Conservation (phyloP, 37 sponge, comb jelly and placozoan species). For the Lycopodina hypogea region DNA sequence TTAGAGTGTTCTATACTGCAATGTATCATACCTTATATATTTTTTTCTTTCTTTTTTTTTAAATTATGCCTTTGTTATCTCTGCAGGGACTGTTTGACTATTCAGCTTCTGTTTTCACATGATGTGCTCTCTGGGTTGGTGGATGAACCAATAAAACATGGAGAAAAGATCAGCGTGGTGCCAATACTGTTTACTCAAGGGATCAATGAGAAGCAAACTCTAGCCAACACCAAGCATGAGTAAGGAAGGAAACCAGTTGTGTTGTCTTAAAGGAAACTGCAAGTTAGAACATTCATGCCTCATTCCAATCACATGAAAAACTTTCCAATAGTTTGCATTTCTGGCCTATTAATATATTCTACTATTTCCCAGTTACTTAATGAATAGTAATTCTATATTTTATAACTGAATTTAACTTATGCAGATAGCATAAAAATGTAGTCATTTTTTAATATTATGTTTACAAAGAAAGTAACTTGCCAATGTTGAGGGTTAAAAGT, state of each 20-base stretch:
- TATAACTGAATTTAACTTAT: too few species aligned
- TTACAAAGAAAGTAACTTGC: too few species aligned
- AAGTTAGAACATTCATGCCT: too few species aligned
- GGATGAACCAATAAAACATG: conserved; percentile 22
- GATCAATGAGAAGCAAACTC: conserved; percentile 58
- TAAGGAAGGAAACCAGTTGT: conserved; percentile 12
- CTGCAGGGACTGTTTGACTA: conserved; percentile 35
- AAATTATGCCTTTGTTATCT: too few species aligned
- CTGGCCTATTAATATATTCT: neutral
- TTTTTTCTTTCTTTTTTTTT: too few species aligned
- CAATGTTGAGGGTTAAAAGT: too few species aligned
- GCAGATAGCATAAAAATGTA: too few species aligned
- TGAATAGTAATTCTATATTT: too few species aligned
- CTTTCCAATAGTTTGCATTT: neutral
- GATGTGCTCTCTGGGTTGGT: conserved; percentile 24
- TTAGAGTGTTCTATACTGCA: too few species aligned
- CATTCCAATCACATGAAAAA: neutral
- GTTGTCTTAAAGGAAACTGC: neutral
- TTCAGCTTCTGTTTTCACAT: conserved; percentile 53
- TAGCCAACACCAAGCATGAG: conserved; percentile 42
- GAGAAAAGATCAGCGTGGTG: conserved; percentile 44
- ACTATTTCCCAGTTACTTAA: too few species aligned
- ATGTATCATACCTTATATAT: too few species aligned
- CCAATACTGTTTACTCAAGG: conserved; percentile 75
- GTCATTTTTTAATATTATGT: too few species aligned